A percentile compares a stretch with the other conserved stretches of the same genome.
These are phyloP conservation scores for Drymodes brunneopygia DNA, from an alignment of 2,113 vertebrate species.

Conservation along the genomic window DNA sequence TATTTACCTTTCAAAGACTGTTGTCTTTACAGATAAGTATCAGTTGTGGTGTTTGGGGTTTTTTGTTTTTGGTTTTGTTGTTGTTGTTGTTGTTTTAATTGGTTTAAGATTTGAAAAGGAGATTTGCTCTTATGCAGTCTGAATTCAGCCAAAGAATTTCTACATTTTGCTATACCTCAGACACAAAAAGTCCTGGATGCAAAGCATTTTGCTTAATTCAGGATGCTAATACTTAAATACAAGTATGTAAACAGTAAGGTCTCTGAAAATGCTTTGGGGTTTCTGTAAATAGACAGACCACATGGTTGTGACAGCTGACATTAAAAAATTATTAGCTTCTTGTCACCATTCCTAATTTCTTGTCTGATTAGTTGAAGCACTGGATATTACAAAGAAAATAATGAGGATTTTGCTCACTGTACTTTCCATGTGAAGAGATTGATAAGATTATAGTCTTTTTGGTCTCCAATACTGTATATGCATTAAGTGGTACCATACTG, in stretches of 20 bases:
- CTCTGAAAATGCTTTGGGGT: background rate
- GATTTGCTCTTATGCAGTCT: background rate
- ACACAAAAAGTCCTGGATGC: background rate
- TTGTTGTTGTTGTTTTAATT: background rate
- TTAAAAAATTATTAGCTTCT: background rate
- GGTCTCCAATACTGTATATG: background rate
- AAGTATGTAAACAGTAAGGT: background rate
- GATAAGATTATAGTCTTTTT: background rate
- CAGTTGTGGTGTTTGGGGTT: rapidly evolving
- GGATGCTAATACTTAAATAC: background rate
- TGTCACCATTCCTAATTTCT: background rate
- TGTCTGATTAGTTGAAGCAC: background rate
- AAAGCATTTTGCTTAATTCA: background rate
- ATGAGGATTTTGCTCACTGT: background rate
- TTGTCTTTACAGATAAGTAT: background rate
- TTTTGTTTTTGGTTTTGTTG: background rate
- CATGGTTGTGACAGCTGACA: rapidly evolving
- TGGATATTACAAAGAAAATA: background rate
- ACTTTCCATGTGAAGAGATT: background rate
- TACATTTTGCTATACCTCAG: background rate
- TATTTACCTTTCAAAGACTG: background rate
- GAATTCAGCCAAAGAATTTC: background rate
- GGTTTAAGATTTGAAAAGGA: background rate
- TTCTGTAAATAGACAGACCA: no score
- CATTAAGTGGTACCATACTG: background rate